phyloP scores from a whole-genome alignment of 2,888 invertebrate species.

The Amaurobius ferox region DNA sequence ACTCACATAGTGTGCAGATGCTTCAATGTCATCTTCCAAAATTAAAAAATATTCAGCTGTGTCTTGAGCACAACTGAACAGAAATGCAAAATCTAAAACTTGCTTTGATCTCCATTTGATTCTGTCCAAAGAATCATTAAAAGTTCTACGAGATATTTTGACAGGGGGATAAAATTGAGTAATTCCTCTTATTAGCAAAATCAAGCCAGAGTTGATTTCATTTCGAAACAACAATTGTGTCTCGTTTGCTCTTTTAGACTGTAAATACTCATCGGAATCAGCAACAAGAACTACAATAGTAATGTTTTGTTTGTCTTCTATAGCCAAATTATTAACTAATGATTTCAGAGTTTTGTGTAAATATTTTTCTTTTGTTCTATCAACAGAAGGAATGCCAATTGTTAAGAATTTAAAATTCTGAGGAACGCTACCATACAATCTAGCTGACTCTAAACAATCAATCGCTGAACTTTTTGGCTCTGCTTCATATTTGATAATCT shows the following conservation, averaged over 20 bases:
- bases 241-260: constrained; percentile 66
- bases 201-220: constrained; percentile 76
- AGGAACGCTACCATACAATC: constrained; percentile 21
- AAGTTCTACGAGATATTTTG: constrained; percentile 76
- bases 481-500: no score
- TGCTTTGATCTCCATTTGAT: constrained; percentile 78
- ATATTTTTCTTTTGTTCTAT: constrained; percentile 77
- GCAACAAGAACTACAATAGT: constrained; percentile 77
- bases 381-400: constrained; percentile 78
- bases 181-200: constrained; percentile 77
- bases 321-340: constrained; percentile 76
- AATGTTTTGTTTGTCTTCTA: constrained; percentile 75
- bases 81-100: constrained; percentile 78
- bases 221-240: constrained; percentile 74
- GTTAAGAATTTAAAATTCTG: constrained; percentile 76
- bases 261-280: constrained; percentile 76
- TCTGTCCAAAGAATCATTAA: constrained; percentile 76
- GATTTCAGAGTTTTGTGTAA: constrained; percentile 77
- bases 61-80: constrained; percentile 76
- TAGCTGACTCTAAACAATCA: constrained; percentile 5
- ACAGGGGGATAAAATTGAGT: constrained; percentile 75
- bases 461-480: no score
- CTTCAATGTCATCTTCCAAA: constrained; percentile 78
- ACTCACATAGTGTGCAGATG: constrained; percentile 76
- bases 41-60: constrained; percentile 77